Base-by-base conservation (phyloP, 2,888 invertebrate genomes). In the Xestia sexstrigata region DNA sequence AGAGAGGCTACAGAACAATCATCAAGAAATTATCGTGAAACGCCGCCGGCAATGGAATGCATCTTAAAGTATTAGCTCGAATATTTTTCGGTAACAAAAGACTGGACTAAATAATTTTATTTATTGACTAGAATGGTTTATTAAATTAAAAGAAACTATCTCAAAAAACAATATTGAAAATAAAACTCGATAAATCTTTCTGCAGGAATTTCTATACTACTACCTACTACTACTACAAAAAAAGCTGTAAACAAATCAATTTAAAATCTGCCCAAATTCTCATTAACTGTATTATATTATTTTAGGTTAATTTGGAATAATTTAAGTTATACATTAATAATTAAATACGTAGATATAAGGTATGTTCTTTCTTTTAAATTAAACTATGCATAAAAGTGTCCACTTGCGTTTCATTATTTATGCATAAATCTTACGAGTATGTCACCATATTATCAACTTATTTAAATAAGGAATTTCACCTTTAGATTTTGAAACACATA, bases 1-100 rank as follows among this genome's bases (percentile, higher is more conserved):
- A 93, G 84, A 92, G 95, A 91, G 97, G 97, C 89, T 97, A 95
- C 87, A 92, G 95, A 84, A 96, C 97, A 5, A 93, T 95, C 55
- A 97, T 97, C 69, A 96, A 95, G 87, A 94, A 93, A 92, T 90
- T 96, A 69, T 92, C 92, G 35, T 93, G 92, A 88, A 82, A 79
- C 45, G 66, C 60, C 39, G 26, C 5, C 58, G 63, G 65, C 49
- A 77, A 68, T 86, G 72, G 66, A 76, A 76, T 74, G 62, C 39
- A 74, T 76, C 60, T 78, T 68, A 55, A 79, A 86, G 82, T 87
- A 87, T 87, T 87, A 88, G 70, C 49, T 88, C 86, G 83, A 87
- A 85, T 77, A 69, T 70, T 68, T 73, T 86, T 88, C 83, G 78
- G 79, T 87, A 86, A 81, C 78, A 78, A 89, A 90, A 93, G 92